Base-by-base conservation (phyloP, 2,113 vertebrate species). In the Microtus pennsylvanicus region DNA sequence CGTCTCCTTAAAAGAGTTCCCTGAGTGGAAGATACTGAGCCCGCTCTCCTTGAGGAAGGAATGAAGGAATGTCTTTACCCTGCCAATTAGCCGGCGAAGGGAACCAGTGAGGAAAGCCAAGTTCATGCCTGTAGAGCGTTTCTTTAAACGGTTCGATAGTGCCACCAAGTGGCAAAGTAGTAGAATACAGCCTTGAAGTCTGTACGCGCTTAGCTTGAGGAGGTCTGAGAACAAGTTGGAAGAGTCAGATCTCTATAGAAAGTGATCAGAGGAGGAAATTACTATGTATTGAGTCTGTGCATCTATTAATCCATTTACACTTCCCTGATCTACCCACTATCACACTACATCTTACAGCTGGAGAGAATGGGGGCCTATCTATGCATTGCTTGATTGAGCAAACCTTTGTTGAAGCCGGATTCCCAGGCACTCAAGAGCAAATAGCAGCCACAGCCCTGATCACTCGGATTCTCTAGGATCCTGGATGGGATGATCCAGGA, bases 111-210 rank as follows among this genome's bases (percentile, higher is more conserved):
- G 63, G 30, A 93, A 78, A 81, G 16, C 63, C 13, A 0, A 69
- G 38, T 21, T 33, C 19, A 26, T 28, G 75, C 35, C 13, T 0
- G 10, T 10, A 10, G 28, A 35, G 10, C 42, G 22, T 82, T 63
- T 97, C 65, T 69, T 89, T 93, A 80, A 70, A 42, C 14, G 67
- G 92, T 82, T 93, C 74, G 7, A 86, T 97, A 28, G 94, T 50
- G 3, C 90, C 97, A 94, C 74, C 90, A 5, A 89, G 90, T 97
- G 97, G 89, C 8, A 0, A 89, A 3, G 1, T n/a, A 1, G 12
- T 94, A 95, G 67, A 95, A 94, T 92, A 67, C 70, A 93, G 50
- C 45, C 76, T 55, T 76, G 30, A 21, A 52, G 38, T 12, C 85
- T 87, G 16, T 2, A 30, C 42, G n/a, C n/a, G n/a, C n/a, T n/a